Base-by-base conservation (phyloP, 1,140 invertebrate species). In the Drosophila sp. region DNA sequence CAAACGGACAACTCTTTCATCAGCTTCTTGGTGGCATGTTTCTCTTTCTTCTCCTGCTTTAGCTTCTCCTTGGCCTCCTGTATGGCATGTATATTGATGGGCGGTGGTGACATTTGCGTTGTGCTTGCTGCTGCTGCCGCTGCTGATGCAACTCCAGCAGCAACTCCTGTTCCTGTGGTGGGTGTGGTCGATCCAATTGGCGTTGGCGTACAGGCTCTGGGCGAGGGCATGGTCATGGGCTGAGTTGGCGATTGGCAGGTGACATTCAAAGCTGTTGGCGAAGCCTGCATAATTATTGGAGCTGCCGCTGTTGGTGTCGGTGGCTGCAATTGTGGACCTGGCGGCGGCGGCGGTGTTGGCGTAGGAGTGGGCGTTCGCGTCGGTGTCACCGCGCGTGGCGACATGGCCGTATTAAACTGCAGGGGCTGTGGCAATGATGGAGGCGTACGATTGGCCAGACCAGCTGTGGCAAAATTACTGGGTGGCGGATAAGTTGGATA, bases 1-100 rank as follows among this genome's bases (percentile, higher is more conserved):
- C 95, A 96, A 50, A 96, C 95, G 57, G 95, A 94, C 89, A 97
- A 92, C 85, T 98, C 97, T 91, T 96, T 96, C 73, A 95, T 94
- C 71, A 95, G 93, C 92, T 96, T 96, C 92, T 97, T 97, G 70
- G 94, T 92, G 89, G 93, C 91, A 84, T 93, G 93, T 84, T 95
- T 94, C 80, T 97, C 95, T 92, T 96, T 94, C 90, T 95, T 95
- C 56, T 93, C 92, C 57, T 93, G 91, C 72, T 92, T 92, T 6
- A 92, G 79, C 79, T 92, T 91, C 81, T 92, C 87, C 86, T 90
- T 92, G 66, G 80, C 79, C 77, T 92, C 90, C 63, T 92, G 84
- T 10, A 89, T 80, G 70, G 81, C 82, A 47, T 92, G 90, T 63
- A 79, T 90, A 54, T 90, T 76, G 61, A 90, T 78, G 58, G 90